Base-by-base conservation (phyloP, 2,113 vertebrate species). In the Aythya baeri region DNA sequence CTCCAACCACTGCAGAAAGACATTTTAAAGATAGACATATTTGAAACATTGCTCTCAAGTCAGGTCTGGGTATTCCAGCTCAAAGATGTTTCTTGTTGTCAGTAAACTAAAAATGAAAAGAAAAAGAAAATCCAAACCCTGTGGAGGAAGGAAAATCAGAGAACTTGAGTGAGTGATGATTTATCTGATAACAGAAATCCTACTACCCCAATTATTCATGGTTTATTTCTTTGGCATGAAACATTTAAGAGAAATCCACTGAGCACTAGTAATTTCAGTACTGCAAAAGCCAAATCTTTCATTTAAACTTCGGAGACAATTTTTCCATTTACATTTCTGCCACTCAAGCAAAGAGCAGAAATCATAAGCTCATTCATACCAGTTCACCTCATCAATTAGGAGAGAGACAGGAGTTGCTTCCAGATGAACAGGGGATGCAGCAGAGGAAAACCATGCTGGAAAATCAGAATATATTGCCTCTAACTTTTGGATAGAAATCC, bases 291-390 rank as follows among this genome's bases (percentile, higher is more conserved):
- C 88, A 96, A 94, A 94, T 88, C 68, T 80, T 61, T 87, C 41
- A 66, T 73, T 96, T 96, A 90, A 92, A 91, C 86, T 94, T 95
- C 79, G 87, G 83, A 96, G 88, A 49, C 77, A 76, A 41, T 93
- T 94, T 95, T 95, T 96, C 92, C 92, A 91, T 94, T 92, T 93
- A 76, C 55, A 96, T 93, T 77, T 78, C 82, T 96, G 91, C 63
- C 93, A 94, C 89, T 95, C 94, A 96, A 86, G 93, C 57, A 89
- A 91, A 80, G 82, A 92, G 89, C 43, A 83, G 86, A 89, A 92
- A 95, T 92, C 81, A 91, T 94, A 93, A 83, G 75, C 88, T 96
- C 50, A n/a, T 71, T 91, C 74, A 46, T 96, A 93, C 61, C 67
- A 81, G 41, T 81, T 92, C 94, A 94, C 92, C 86, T 97, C 90